These are phyloP conservation scores for Semicossyphus pulcher DNA, from an alignment of 2,113 vertebrate genomes.

Conservation along the genomic window DNA sequence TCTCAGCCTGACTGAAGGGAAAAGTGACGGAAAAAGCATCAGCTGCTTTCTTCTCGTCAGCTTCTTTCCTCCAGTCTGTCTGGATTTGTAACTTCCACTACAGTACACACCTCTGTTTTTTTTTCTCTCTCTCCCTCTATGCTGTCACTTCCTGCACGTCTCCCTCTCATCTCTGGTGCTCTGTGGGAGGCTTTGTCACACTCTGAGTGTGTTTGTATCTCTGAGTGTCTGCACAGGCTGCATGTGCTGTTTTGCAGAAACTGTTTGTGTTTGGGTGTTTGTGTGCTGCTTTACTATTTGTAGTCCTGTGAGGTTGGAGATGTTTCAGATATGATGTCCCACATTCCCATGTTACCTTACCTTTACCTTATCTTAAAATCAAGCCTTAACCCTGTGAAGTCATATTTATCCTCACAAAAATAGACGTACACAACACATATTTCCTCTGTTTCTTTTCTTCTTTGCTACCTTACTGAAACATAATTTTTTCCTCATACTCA, in stretches of 20 bases:
- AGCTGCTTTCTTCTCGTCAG: constrained; percentile 45
- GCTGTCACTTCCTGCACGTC: constrained; percentile 58
- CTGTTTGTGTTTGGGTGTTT: background rate
- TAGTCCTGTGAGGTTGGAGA: too few relatives aligned
- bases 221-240: constrained; percentile 11
- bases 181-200: constrained; percentile 47
- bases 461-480: too few relatives aligned
- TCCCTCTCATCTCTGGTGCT: constrained; percentile 55
- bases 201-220: constrained; percentile 1
- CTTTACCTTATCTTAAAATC: too few relatives aligned
- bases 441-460: background rate
- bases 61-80: constrained; percentile 20
- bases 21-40: constrained; percentile 41
- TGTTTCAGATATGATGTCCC: background rate
- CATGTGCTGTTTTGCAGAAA: constrained; percentile 15
- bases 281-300: too few relatives aligned
- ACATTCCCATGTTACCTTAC: too few relatives aligned
- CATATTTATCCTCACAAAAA: too few relatives aligned
- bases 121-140: constrained; percentile 21
- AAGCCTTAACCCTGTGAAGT: too few relatives aligned
- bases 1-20: constrained; percentile 40
- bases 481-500: too few relatives aligned
- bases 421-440: too few relatives aligned
- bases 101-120: constrained; percentile 49
- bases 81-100: constrained; percentile 38